Base-by-base conservation (phyloP, 2,113 vertebrate genomes). In the Myotis lucifugus region DNA sequence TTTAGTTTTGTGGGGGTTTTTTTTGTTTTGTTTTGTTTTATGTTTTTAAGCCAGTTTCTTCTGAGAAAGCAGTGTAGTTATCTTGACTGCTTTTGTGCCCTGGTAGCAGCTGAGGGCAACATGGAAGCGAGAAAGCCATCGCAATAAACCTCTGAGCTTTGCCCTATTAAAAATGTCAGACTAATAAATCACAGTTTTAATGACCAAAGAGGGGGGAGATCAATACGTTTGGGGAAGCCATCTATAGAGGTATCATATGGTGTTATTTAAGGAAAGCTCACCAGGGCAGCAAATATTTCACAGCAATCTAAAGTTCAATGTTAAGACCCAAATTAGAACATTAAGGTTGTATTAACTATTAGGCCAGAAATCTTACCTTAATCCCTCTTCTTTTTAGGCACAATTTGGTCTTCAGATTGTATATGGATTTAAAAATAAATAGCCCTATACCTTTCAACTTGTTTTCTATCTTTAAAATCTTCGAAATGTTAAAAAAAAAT, bases 161-260 rank as follows among this genome's bases (percentile, higher is more conserved):
- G 94, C 67, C 76, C 88, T 97, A 73, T 96, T 98, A 97, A 98
- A 97, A 97, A 48, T 97, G 93, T 97, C 96, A 97, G 77, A 29
- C 94, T 25, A 97, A 89, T 98, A 97, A 98, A 98, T 98, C 90
- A 97, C 86, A 13, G 25, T 95, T 97, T 96, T 98, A 98, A 97
- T 66, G 74, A 29, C 76, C 29, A 6, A 73, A 19, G n/a, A 86
- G 79, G 59, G 74, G 66, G 87, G 95, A 97, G 92, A 95, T 21
- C 85, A 96, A 37, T 97, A 95, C 83, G 85, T 91, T 97, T 94
- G 96, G 91, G 90, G 40, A 96, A 98, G 89, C 37, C 82, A 85
- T 97, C 72, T 93, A 95, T 93, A 90, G 94, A 96, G 94, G 77
- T 90, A 92, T 97, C 93, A 94, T 91, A 92, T 96, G 93, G 91